These are phyloP conservation scores for Tympanuchus pallidicinctus DNA, from an alignment of 2,113 vertebrate genomes.

Conservation along the genomic window DNA sequence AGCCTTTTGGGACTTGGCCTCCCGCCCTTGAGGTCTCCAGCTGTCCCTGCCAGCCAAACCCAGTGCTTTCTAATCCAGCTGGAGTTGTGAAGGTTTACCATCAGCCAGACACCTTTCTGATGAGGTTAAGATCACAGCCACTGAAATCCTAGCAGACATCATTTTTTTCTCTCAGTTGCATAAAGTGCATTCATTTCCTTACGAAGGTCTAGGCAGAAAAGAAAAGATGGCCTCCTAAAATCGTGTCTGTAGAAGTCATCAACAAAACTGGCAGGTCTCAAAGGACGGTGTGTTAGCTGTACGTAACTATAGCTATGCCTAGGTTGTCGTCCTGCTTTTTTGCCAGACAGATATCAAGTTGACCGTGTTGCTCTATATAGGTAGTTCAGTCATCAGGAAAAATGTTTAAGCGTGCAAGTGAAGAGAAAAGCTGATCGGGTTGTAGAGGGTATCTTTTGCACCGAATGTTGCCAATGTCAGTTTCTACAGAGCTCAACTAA, in stretches of 20 bases:
- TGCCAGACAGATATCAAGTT: neutral
- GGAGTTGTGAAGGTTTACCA: neutral
- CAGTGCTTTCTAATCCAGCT: neutral
- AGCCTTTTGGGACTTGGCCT: neutral
- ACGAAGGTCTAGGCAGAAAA: neutral
- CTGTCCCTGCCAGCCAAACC: neutral
- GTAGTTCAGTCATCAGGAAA: neutral
- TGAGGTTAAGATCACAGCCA: neutral
- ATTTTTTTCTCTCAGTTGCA: neutral
- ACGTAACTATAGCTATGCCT: neutral
- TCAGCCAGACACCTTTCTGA: neutral
- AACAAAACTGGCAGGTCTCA: neutral
- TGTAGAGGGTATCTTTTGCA: neutral
- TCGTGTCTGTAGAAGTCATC: neutral
- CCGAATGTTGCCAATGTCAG: fast-evolving
- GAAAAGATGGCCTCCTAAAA: neutral
- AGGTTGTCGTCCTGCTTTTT: neutral
- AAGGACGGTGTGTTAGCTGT: neutral
- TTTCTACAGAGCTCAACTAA: neutral
- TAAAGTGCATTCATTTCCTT: neutral
- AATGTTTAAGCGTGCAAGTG: fast-evolving
- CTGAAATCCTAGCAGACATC: neutral
- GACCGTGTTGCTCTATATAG: neutral
- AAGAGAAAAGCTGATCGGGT: neutral
- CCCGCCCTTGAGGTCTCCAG: neutral